A percentile compares a stretch with the other conserved stretches of the same genome.
Conservation (phyloP, 2,888 invertebrate species). For the Ochropleura leucogaster region DNA sequence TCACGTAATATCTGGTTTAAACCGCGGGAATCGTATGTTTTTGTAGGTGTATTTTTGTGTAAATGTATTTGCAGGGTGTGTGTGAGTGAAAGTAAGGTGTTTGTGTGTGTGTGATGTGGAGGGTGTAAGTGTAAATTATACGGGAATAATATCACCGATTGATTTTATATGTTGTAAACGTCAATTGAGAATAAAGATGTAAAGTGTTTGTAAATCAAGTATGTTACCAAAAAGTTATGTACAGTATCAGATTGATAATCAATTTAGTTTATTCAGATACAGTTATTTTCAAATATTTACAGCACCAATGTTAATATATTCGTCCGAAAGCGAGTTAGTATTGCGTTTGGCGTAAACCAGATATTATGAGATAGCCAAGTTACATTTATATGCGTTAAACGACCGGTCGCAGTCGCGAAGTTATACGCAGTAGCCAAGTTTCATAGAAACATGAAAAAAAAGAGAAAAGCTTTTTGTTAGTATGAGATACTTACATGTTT, state of each 20-base stretch:
- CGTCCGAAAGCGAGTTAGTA: conserved; percentile 87
- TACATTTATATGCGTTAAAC: conserved; percentile 80
- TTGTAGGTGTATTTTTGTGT: conserved; percentile 9
- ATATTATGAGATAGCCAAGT: conserved; percentile 87
- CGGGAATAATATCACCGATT: not conserved
- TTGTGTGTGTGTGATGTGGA: not conserved
- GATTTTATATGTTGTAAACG: not conserved
- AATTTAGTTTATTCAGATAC: conserved; percentile 49
- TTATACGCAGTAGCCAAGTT: conserved; percentile 86
- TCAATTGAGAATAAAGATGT: not conserved
- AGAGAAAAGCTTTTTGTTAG: conserved; percentile 90
- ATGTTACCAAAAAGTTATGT: conserved; percentile 45
- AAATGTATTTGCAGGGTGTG: not conserved
- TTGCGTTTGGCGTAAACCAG: conserved; percentile 89
- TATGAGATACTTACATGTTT: conserved; percentile 81
- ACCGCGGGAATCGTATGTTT: conserved; percentile 66
- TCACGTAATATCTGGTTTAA: conserved; percentile 95
- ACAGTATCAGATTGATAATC: conserved; percentile 43
- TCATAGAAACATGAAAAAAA: conserved; percentile 91
- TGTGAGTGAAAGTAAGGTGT: conserved; percentile 11
- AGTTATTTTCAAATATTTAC: conserved; percentile 72
- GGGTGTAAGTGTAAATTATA: not conserved
- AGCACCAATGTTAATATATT: conserved; percentile 76
- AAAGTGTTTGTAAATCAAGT: conserved; percentile 19
- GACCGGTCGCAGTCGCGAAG: conserved; percentile 78